Conservation (phyloP, 2,797 vertebrate genomes). For the Lagorchestes hirsutus region DNA sequence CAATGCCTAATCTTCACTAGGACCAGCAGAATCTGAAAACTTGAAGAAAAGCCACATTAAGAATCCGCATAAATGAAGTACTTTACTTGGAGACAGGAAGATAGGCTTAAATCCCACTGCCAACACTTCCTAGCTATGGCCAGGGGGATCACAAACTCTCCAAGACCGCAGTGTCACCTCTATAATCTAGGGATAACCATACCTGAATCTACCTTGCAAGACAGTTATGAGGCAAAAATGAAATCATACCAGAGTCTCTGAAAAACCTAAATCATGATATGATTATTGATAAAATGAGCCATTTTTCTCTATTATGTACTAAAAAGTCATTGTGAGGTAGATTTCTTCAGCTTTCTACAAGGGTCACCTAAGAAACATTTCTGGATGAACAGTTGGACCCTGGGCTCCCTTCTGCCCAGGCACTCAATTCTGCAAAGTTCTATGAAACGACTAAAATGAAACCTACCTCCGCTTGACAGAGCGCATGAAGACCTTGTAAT, state of each 20-base stretch:
- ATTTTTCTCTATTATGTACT: background rate
- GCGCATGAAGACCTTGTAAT: slow-evolving; percentile 93
- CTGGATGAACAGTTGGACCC: slow-evolving; percentile 25
- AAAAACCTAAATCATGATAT: background rate
- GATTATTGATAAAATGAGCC: background rate
- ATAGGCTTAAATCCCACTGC: background rate
- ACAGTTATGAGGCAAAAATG: background rate
- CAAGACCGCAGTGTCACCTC: background rate
- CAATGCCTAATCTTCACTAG: slow-evolving; percentile 6
- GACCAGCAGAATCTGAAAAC: background rate
- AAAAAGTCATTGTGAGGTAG: slow-evolving; percentile 19
- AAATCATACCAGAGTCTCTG: background rate
- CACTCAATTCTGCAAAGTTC: slow-evolving; percentile 45
- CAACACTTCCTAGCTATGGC: background rate
- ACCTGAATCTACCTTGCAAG: background rate
- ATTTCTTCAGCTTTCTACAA: background rate
- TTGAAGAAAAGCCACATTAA: background rate
- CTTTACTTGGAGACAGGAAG: background rate
- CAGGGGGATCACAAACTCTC: background rate
- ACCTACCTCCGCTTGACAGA: slow-evolving; percentile 94
- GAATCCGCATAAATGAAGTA: background rate
- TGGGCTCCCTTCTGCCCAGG: background rate
- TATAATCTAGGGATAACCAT: background rate
- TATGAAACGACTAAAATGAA: slow-evolving; percentile 5
- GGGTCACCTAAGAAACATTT: background rate